phyloP scores from a whole-genome alignment of 2,797 vertebrate genomes.

The Rallus crepitans region DNA sequence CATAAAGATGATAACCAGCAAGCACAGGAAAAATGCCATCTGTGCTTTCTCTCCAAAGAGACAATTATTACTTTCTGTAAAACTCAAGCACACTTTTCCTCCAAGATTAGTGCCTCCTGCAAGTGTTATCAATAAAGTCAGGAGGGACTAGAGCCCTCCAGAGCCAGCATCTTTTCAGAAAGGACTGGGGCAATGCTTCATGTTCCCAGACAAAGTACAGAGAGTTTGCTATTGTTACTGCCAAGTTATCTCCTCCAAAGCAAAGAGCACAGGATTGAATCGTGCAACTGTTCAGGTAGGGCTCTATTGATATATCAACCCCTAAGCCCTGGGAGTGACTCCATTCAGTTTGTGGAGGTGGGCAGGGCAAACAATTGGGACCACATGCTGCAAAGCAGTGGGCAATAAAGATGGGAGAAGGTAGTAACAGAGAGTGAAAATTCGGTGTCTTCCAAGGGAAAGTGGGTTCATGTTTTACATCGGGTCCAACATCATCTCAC shows the following conservation, averaged over 20 bases:
- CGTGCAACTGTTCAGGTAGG: neutral
- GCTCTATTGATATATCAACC: neutral
- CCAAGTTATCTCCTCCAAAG: neutral
- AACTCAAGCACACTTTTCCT: neutral
- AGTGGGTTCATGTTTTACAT: neutral
- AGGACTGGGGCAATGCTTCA: neutral
- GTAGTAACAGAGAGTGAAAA: neutral
- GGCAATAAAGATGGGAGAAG: neutral
- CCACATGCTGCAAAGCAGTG: accelerated
- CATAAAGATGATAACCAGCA: neutral
- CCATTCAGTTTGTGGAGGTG: neutral
- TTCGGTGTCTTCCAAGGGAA: neutral
- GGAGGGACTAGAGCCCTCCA: neutral
- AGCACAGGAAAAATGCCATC: neutral
- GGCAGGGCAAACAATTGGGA: neutral
- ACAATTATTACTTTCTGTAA: neutral
- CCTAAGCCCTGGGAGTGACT: neutral
- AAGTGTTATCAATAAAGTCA: neutral
- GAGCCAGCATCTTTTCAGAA: neutral
- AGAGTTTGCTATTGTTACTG: neutral
- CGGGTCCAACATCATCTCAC: neutral
- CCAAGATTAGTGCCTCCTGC: neutral
- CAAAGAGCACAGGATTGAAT: neutral
- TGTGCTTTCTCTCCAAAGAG: slow-evolving; percentile 26
- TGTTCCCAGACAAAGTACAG: neutral